These are phyloP conservation scores for Phalacrocorax pelagicus DNA, from an alignment of 2,113 vertebrate genomes.

Conservation along the genomic window DNA sequence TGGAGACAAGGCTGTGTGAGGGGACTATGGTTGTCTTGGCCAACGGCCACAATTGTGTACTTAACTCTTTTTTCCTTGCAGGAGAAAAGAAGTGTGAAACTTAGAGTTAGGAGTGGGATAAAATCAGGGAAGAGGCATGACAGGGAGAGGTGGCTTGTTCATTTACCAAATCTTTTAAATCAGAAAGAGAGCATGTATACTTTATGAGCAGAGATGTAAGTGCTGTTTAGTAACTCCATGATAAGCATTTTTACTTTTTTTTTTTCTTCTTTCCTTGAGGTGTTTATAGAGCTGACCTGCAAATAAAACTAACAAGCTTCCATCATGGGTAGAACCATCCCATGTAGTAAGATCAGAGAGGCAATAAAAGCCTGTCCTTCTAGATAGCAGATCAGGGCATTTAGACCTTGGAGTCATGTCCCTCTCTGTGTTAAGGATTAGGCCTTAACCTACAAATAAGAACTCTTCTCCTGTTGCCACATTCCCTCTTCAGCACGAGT, in stretches of 20 bases:
- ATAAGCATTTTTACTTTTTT: neutral
- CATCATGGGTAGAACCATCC: neutral
- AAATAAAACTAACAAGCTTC: neutral
- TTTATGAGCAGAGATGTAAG: neutral
- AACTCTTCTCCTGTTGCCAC: neutral
- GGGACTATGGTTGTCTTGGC: neutral
- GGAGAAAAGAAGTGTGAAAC: neutral
- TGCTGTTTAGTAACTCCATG: neutral
- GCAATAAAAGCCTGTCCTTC: neutral
- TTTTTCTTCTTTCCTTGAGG: neutral
- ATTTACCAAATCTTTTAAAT: neutral
- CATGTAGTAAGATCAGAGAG: neutral
- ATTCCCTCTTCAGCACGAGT: neutral
- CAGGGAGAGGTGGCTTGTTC: neutral
- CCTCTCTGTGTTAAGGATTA: neutral
- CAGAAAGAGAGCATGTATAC: neutral
- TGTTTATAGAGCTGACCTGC: neutral
- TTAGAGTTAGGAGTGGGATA: neutral
- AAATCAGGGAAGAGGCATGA: neutral
- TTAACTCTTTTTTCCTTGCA: neutral
- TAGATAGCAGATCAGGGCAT: neutral
- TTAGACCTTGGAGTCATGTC: rapidly evolving
- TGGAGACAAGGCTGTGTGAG: neutral
- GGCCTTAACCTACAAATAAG: neutral
- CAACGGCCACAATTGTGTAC: neutral